These are phyloP conservation scores for Palloptera scutellata DNA, from an alignment of 2,888 invertebrate genomes.

Conservation along the genomic window DNA sequence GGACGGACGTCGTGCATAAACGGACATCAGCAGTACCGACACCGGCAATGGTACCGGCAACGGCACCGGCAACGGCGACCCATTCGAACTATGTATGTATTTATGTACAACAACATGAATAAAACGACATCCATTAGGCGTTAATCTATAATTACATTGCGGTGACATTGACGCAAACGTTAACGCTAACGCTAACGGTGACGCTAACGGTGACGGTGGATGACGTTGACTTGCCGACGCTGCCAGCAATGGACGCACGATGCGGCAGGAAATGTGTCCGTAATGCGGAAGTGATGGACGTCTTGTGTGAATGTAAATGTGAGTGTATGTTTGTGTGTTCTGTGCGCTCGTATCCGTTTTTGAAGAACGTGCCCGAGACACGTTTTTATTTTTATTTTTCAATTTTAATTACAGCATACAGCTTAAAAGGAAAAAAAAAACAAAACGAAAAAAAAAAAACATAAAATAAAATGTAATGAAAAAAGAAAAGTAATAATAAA, in stretches of 20 bases:
- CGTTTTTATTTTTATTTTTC: constrained; percentile 16
- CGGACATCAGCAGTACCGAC: constrained; percentile 2
- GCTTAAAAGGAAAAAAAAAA: background rate
- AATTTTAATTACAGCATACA: constrained; percentile 16
- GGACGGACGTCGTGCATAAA: background rate
- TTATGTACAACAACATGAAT: background rate
- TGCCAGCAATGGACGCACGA: too few relatives aligned
- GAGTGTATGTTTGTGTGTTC: background rate
- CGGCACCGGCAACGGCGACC: background rate
- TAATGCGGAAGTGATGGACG: constrained; percentile 22
- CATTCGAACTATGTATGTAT: background rate
- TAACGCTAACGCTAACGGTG: background rate
- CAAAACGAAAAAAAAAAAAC: background rate
- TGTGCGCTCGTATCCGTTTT: too few relatives aligned
- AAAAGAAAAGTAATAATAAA: too few relatives aligned
- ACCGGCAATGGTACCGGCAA: background rate
- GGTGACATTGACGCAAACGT: background rate
- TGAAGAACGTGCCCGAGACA: constrained; percentile 17
- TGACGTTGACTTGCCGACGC: background rate
- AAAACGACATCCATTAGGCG: constrained; percentile 23
- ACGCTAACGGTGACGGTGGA: background rate
- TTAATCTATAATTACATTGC: constrained; percentile 34
- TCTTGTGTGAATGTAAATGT: constrained; percentile 2
- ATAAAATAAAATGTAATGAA: too few relatives aligned
- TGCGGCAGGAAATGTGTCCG: too few relatives aligned